Evolutionary conservation across 2,888 invertebrate genomes (phyloP).

Genomic region (Terebella lapidaria): DNA sequence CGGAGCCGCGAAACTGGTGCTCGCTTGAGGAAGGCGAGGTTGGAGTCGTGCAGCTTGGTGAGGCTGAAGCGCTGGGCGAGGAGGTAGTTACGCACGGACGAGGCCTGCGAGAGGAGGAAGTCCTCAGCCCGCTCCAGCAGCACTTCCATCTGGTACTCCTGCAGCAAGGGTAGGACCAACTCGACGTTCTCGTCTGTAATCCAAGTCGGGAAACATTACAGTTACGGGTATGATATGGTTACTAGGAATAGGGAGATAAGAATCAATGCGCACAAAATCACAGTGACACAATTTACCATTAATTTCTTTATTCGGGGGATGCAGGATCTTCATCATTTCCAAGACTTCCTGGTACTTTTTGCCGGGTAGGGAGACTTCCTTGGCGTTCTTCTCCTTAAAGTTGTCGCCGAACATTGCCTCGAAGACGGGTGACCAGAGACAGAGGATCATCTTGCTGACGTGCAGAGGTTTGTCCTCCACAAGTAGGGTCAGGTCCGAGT

Average conservation of each 20-base stretch:
- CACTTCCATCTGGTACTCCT: slow-evolving; percentile 29
- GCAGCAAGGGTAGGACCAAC: slow-evolving; percentile 22
- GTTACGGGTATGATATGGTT: background rate
- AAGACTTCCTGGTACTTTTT: slow-evolving; percentile 23
- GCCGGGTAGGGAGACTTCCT: slow-evolving; percentile 25
- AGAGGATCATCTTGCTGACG: slow-evolving; percentile 26
- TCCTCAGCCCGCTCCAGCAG: slow-evolving; percentile 25
- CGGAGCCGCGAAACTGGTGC: slow-evolving; percentile 22
- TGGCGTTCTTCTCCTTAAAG: slow-evolving; percentile 27
- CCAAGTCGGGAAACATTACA: slow-evolving; percentile 1
- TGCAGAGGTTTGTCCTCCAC: slow-evolving; percentile 24
- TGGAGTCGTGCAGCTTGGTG: slow-evolving; percentile 20
- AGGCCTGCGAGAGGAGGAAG: slow-evolving; percentile 23
- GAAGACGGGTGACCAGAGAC: slow-evolving; percentile 30
- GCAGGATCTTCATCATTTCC: slow-evolving; percentile 24
- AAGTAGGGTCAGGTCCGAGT: slow-evolving; percentile 23
- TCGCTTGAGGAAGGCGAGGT: slow-evolving; percentile 24
- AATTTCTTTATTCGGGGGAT: slow-evolving; percentile 28
- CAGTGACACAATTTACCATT: slow-evolving; percentile 17
- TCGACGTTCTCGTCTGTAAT: slow-evolving; percentile 23
- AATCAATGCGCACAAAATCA: background rate
- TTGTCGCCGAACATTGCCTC: slow-evolving; percentile 27
- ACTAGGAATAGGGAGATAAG: background rate
- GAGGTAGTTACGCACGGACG: slow-evolving; percentile 24
- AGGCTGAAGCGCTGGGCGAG: slow-evolving; percentile 25